Evolutionary conservation across 2,888 invertebrate species (phyloP), one percentile per base, ranked within the genome.

Genomic region (Branchinecta sandiegonensis): DNA sequence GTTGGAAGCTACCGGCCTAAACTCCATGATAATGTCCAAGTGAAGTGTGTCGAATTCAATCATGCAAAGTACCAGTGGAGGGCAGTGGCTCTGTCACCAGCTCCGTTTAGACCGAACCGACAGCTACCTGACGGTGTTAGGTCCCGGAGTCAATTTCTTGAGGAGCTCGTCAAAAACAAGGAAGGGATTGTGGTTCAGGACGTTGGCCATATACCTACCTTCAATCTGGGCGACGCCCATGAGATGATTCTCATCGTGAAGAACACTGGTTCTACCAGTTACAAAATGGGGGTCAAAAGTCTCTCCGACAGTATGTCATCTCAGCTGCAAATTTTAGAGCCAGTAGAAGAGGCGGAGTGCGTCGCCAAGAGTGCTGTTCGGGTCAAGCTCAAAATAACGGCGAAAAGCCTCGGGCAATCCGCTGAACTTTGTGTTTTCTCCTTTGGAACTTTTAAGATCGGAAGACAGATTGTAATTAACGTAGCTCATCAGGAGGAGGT

Each of bases 401-500:
- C 17, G 9, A 37, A 4, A 37, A 37, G 37, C 37, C 37, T 37
- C 37, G 37, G 37, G 37, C 37, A 75, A 65, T 81, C 82, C 12
- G 81, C 80, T 71, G 87, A 88, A 79, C 76, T 83, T 50, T 77
- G 86, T 66, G 76, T 84, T 37, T 81, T 88, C 72, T 75, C 79
- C 65, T 87, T 87, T 74, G 79, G 78, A 74, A 79, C 80, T 47
- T 85, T 86, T 74, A 81, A 82, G 75, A 79, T 87, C 46, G 83
- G 82, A 71, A 81, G 86, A 71, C 78, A 79, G 68, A 78, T 87
- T 72, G 77, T 79, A 70, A 81, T 86, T 69, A 80, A 77, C 74
- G 80, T 84, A 37, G 76, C 77, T 23, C 75, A 76, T 73, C 74
- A 63, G 73, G 71, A 13, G 72, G 17, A 14, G 8, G 56, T 56